Conservation (phyloP, 2,113 vertebrate genomes). For the Embiotoca jacksoni region DNA sequence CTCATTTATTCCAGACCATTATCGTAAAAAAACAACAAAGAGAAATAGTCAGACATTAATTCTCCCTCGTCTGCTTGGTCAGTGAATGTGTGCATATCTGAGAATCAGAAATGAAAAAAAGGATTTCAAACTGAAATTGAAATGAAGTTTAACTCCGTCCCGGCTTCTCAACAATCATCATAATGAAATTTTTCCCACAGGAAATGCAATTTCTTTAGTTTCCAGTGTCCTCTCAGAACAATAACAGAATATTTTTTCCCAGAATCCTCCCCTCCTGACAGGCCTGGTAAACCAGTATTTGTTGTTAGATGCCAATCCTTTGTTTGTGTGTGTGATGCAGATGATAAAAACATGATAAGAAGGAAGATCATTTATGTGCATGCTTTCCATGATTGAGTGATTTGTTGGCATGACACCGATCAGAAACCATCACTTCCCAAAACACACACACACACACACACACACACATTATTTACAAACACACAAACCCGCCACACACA, state of each 20-base stretch:
- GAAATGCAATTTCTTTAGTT: slow-evolving; percentile 2
- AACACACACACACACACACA: slow-evolving; percentile 19
- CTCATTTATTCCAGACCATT: slow-evolving; percentile 21
- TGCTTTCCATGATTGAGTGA: not conserved
- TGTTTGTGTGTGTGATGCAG: not conserved
- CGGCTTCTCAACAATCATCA: not conserved
- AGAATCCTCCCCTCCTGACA: slow-evolving; percentile 17
- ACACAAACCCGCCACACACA: slow-evolving; percentile 4
- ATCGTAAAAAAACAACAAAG: not conserved
- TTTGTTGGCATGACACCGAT: slow-evolving; percentile 2
- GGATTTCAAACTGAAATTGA: slow-evolving; percentile 25
- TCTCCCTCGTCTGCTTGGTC: not conserved
- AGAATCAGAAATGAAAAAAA: slow-evolving; percentile 34
- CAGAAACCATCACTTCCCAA: slow-evolving; percentile 17
- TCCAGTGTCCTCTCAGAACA: not conserved
- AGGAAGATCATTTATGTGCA: not conserved
- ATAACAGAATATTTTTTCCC: slow-evolving; percentile 6
- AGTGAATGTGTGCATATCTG: not conserved
- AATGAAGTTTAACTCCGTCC: slow-evolving; percentile 30
- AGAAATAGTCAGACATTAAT: not conserved
- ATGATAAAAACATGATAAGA: not conserved
- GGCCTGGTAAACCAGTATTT: not conserved
- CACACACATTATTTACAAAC: slow-evolving; percentile 15
- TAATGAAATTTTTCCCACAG: slow-evolving; percentile 16
- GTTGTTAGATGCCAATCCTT: not conserved